Evolutionary conservation across 2,797 vertebrate species (phyloP), one percentile per base, ranked within the genome.

Genomic region (Epinephelus coioides): DNA sequence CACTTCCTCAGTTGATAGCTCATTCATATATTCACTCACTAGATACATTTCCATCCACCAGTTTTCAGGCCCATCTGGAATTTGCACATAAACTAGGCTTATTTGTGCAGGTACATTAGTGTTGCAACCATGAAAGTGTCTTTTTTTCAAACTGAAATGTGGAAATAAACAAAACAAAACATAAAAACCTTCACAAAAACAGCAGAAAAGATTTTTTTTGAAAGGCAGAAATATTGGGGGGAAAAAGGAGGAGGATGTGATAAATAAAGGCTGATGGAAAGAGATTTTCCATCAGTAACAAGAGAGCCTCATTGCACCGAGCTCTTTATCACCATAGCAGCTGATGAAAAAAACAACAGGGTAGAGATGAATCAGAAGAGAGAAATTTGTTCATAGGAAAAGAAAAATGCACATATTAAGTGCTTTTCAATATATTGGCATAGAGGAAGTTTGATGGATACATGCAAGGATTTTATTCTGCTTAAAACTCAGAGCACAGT

Each of bases 341-440:
- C 69, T 44, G 43, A 71, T 60, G 34, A 63, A 68, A 73, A 67
- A 30, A 50, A 59, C 56, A 73, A 64, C 56, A 54, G 59, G 47
- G 55, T 23, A 6, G 43, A 30, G 1, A 9, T 44, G 25, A 56
- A 54, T 63, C 51, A 40, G 23, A 62, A 11, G 19, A 68, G 43
- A 50, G 10, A 6, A 6, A 51, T 67, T 66, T 5, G 44, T 76
- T 46, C 17, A 40, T 57, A 70, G 15, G 34, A 40, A 57, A 21
- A 55, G 15, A 56, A 23, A 59, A 14, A 47, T 13, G 9, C 38
- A 43, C 13, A 38, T 1, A 11, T 53, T 72, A 47, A 46, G 5
- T 44, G 3, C 15, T 73, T 65, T 65, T 74, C 2, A 19, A n/a
- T 38, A 57, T 59, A 13, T 60, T 51, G 9, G 25, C 25, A 12